Conservation (phyloP, 2,797 vertebrate genomes). For the Hydrolagus colliei region DNA sequence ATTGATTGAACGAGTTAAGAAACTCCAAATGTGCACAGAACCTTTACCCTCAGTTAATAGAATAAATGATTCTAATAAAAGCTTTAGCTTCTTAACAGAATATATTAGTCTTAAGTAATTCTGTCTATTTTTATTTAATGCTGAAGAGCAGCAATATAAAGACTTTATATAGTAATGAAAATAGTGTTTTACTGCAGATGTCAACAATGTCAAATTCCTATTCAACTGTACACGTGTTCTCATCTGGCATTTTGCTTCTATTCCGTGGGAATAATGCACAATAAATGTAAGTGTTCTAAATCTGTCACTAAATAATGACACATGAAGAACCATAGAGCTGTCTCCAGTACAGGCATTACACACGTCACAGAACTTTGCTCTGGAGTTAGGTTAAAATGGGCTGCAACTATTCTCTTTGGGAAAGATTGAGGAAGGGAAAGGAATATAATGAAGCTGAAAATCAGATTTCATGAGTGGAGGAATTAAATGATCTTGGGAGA, state of each 20-base stretch:
- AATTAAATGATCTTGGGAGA: too few species aligned
- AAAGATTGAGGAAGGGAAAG: too few species aligned
- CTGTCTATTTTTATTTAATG: neutral
- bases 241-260: neutral
- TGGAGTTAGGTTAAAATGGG: too few species aligned
- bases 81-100: neutral
- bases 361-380: too few species aligned
- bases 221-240: neutral
- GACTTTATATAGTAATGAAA: neutral
- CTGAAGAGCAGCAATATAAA: neutral
- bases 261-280: neutral
- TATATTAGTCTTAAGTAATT: neutral
- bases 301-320: neutral
- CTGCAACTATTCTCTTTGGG: too few species aligned
- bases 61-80: neutral
- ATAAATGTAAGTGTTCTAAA: neutral
- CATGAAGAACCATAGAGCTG: neutral
- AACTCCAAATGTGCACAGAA: neutral
- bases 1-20: constrained; percentile 9
- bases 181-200: neutral
- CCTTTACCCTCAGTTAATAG: neutral
- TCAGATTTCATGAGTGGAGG: too few species aligned
- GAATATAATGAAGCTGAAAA: too few species aligned
- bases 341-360: neutral
- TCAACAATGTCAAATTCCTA: neutral